Conservation (phyloP, 2,113 vertebrate species). For the Willisornis vidua region DNA sequence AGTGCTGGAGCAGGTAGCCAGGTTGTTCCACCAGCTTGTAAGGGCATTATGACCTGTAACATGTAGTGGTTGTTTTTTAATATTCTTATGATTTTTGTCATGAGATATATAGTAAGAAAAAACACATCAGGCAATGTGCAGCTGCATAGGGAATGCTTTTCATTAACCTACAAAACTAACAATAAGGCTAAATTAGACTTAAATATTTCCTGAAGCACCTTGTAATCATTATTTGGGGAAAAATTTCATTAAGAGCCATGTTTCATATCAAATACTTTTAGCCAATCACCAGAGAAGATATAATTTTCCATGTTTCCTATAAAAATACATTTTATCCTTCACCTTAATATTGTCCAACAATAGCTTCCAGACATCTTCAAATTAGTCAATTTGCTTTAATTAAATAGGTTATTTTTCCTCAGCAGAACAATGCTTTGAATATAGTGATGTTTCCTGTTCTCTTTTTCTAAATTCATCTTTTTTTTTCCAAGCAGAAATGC, state of each 20-base stretch:
- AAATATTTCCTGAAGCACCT: constrained; percentile 44
- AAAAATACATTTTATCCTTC: not conserved
- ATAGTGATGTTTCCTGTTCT: not conserved
- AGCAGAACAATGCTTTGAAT: not conserved
- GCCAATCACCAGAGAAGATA: not conserved
- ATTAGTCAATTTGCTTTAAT: constrained; percentile 11
- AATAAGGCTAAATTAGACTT: constrained; percentile 48
- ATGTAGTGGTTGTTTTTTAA: not conserved
- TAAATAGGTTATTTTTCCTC: constrained; percentile 8
- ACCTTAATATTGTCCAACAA: constrained; percentile 6
- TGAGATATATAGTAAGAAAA: not conserved
- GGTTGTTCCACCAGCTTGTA: not conserved
- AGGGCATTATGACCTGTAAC: not conserved
- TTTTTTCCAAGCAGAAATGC: not conserved
- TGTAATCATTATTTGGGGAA: constrained; percentile 29
- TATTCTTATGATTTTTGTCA: not conserved
- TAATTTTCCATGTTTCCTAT: not conserved
- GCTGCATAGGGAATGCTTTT: constrained; percentile 26
- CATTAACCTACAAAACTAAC: constrained; percentile 32
- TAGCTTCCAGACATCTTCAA: not conserved
- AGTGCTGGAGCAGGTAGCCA: not conserved
- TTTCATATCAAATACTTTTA: constrained; percentile 17
- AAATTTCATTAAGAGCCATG: not conserved
- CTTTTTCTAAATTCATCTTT: not conserved
- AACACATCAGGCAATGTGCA: not conserved